Conservation (phyloP, 2,113 vertebrate species). For the Zosterops pallidus region DNA sequence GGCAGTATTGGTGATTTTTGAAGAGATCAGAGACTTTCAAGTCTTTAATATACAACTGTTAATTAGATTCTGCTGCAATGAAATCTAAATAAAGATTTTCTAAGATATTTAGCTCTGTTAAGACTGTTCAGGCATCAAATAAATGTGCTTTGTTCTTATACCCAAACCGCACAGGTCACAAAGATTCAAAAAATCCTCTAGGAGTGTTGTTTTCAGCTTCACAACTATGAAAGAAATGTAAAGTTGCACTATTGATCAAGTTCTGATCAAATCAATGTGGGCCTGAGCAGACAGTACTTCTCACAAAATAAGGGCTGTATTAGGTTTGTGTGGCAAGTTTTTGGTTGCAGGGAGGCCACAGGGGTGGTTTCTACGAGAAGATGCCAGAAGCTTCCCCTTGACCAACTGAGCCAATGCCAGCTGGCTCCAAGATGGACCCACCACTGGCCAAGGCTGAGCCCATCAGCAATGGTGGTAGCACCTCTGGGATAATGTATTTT, state of each 20-base stretch:
- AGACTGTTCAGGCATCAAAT: neutral
- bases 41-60: constrained; percentile 12
- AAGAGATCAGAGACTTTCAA: constrained; percentile 9
- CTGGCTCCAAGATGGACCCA: neutral
- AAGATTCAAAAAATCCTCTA: neutral
- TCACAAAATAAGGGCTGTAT: neutral
- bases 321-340: neutral
- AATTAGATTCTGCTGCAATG: constrained; percentile 35
- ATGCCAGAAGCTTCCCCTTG: neutral
- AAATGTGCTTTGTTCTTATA: neutral
- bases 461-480: neutral
- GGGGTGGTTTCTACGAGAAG: neutral
- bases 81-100: constrained; percentile 44
- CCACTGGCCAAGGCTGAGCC: neutral
- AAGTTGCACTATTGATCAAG: fast-evolving
- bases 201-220: neutral
- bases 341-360: neutral
- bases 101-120: neutral
- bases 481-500: neutral
- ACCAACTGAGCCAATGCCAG: neutral
- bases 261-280: neutral
- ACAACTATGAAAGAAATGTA: neutral
- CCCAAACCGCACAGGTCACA: neutral
- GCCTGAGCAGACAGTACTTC: neutral
- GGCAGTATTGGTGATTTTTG: neutral